Conservation (phyloP, 2,888 invertebrate genomes). For the Troides aeacus region DNA sequence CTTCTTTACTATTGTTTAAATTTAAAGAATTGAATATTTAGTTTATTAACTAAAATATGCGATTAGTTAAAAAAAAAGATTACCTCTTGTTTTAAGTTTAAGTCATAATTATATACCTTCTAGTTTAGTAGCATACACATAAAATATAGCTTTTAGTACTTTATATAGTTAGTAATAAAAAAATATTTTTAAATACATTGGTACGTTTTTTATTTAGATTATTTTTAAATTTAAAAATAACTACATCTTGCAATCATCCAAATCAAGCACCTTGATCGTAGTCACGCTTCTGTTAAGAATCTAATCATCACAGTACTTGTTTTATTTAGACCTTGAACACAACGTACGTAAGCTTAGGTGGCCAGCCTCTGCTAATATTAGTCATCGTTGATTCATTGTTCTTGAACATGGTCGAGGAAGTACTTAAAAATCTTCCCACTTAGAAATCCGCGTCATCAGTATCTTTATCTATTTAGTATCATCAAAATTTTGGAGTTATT, state of each 20-base stretch:
- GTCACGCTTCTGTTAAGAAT: slow-evolving; percentile 16
- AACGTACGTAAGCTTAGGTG: slow-evolving; percentile 39
- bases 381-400: slow-evolving; percentile 59
- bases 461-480: not conserved
- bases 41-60: not conserved
- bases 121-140: no score
- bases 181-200: no score
- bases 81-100: not conserved
- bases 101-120: no score
- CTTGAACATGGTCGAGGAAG: slow-evolving; percentile 42
- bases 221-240: not conserved
- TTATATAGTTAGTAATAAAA: no score
- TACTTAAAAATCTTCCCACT: slow-evolving; percentile 25
- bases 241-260: no score
- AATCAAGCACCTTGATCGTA: slow-evolving; percentile 1
- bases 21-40: no score
- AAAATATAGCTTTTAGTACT: no score
- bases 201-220: no score
- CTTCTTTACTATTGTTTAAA: no score
- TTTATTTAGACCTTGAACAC: slow-evolving; percentile 29
- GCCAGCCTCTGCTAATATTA: slow-evolving; percentile 45
- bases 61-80: not conserved
- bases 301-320: slow-evolving; percentile 16
- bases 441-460: not conserved
- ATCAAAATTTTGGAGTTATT: no score